These are phyloP conservation scores for Ispidina lecontei DNA, from an alignment of 2,797 vertebrate genomes.

Conservation along the genomic window DNA sequence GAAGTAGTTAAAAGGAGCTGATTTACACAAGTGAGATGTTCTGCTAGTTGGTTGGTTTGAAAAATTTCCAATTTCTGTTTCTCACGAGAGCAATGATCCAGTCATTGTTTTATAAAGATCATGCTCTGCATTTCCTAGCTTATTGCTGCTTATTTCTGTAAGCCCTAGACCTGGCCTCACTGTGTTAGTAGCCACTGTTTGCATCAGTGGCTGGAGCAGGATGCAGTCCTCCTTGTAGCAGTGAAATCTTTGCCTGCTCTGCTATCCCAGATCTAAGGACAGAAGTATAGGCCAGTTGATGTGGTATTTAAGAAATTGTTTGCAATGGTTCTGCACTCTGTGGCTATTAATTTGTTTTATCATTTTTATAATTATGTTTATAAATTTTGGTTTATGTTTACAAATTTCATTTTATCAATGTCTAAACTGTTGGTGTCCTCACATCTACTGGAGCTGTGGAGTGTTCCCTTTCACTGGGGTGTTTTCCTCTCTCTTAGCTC, in stretches of 20 bases:
- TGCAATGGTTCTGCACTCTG: background rate
- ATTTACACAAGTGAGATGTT: background rate
- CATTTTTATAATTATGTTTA: too few species aligned
- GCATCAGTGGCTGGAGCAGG: background rate
- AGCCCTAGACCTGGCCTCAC: rapidly evolving
- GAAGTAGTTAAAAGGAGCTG: background rate
- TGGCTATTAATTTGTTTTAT: background rate
- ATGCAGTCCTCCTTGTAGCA: background rate
- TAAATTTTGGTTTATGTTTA: too few species aligned
- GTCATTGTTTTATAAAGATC: background rate
- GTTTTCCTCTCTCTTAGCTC: background rate
- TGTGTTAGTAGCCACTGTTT: too few species aligned
- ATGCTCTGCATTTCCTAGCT: background rate
- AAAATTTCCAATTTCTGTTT: background rate
- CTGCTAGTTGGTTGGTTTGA: background rate
- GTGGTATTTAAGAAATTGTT: too few species aligned
- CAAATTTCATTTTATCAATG: too few species aligned
- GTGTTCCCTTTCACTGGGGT: background rate
- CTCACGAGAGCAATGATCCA: background rate
- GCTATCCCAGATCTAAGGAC: background rate
- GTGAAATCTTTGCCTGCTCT: background rate
- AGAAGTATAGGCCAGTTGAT: too few species aligned
- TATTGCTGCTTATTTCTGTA: background rate
- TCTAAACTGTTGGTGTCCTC: background rate
- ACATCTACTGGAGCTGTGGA: background rate